phyloP scores from a whole-genome alignment of 2,797 vertebrate genomes.

The Sebastes dallii region DNA sequence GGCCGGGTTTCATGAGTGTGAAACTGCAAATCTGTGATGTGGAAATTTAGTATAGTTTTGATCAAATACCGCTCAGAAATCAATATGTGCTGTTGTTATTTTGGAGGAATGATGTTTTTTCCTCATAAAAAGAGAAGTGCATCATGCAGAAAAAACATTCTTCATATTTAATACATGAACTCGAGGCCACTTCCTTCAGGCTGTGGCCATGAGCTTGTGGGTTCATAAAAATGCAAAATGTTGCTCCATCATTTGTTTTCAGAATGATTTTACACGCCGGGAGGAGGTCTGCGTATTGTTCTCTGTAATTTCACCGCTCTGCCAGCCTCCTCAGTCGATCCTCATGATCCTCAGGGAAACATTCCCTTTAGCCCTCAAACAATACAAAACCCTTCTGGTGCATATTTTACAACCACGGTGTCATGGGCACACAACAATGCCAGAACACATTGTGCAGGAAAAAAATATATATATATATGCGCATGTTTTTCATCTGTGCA shows the following conservation, averaged over 20 bases:
- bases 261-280: constrained; percentile 52
- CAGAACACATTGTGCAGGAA: constrained; percentile 70
- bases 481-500: constrained; percentile 22
- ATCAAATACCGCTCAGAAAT: neutral
- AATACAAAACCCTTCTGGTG: constrained; percentile 66
- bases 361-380: constrained; percentile 61
- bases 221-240: constrained; percentile 56
- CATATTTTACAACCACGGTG: constrained; percentile 73
- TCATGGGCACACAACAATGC: constrained; percentile 65
- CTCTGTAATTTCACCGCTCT: constrained; percentile 60
- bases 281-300: constrained; percentile 51
- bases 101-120: neutral
- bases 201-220: constrained; percentile 41
- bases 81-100: neutral
- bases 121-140: constrained; percentile 4
- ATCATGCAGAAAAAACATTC: constrained; percentile 25
- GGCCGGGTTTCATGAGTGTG: constrained; percentile 26
- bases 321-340: constrained; percentile 63
- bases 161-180: constrained; percentile 46
- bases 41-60: neutral
- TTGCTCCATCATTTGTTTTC: constrained; percentile 71
- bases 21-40: constrained; percentile 46
- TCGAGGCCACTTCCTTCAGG: constrained; percentile 11
- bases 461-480: neutral
- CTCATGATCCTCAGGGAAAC: constrained; percentile 63